phyloP scores from a whole-genome alignment of 2,888 invertebrate species.

The Neria commutata region DNA sequence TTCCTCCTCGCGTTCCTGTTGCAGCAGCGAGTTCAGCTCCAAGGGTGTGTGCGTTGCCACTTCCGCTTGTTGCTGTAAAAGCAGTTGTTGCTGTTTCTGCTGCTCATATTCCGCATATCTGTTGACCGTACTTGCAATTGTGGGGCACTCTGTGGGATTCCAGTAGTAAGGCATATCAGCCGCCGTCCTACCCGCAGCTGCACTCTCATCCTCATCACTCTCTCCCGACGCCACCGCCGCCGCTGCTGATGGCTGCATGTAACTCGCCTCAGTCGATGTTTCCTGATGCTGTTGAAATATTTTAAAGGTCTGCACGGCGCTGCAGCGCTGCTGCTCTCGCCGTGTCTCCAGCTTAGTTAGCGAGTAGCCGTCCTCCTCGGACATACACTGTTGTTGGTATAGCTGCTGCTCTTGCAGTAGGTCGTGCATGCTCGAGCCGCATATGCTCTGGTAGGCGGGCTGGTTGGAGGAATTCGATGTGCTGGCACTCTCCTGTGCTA shows the following conservation, averaged over 20 bases:
- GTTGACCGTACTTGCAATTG: neutral
- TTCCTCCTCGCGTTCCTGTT: slow-evolving; percentile 54
- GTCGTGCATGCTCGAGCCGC: slow-evolving; percentile 41
- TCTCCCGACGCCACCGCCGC: neutral
- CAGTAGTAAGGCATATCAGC: neutral
- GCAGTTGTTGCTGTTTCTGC: slow-evolving; percentile 8
- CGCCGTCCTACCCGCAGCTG: slow-evolving; percentile 6
- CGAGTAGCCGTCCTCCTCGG: slow-evolving; percentile 56
- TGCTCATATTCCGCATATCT: neutral
- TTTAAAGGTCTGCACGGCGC: slow-evolving; percentile 37
- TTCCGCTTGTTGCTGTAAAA: slow-evolving; percentile 21
- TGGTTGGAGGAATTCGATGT: slow-evolving; percentile 24
- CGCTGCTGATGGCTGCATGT: neutral
- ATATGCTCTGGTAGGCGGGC: slow-evolving; percentile 28
- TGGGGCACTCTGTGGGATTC: neutral
- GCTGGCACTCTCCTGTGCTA: slow-evolving; percentile 24
- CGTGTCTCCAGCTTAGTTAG: slow-evolving; percentile 59
- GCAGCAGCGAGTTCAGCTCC: slow-evolving; percentile 49
- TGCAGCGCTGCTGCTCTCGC: slow-evolving; percentile 45
- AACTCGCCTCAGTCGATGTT: slow-evolving; percentile 24
- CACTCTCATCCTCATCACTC: neutral
- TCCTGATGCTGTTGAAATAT: slow-evolving; percentile 31
- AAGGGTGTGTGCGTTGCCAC: no score
- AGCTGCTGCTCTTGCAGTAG: slow-evolving; percentile 54
- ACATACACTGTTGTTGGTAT: slow-evolving; percentile 57